Evolutionary conservation across 2,888 invertebrate genomes (phyloP), one percentile per base, ranked within the genome.

Genomic region (Orthosia cruda): DNA sequence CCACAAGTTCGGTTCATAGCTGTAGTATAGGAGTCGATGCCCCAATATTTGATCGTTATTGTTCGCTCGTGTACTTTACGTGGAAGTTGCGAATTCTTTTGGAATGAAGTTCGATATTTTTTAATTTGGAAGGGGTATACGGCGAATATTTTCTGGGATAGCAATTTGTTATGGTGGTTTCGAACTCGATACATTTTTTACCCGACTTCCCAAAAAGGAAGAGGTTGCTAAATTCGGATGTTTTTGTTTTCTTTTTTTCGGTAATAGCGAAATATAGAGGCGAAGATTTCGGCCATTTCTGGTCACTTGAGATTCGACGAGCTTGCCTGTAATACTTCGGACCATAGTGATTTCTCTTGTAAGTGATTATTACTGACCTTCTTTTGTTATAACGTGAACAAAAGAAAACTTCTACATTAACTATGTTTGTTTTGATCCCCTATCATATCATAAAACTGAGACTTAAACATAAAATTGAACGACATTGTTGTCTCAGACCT

Each of bases 281-380:
- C 62, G 40, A 47, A 74, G 61, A 72, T 57, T 68, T 71, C 26
- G 13, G 52, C 47, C 63, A 69, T 83, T 86, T 79, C 69, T 64
- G 57, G 69, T 66, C 69, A 79, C 86, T 86, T 83, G 83, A 86
- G 74, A 86, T 86, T 83, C 87, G 80, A 64, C 69, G 55, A 79
- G 69, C 61, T 69, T 70, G 67, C 52, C 57, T 62, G 52, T 72
- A 83, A 79, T 73, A 76, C 71, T 86, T 71, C 57, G 71, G 58
- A 69, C 81, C 47, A 80, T 84, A 84, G 84, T 87, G 87, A 84
- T 84, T 86, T 84, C 73, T 47, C 76, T 87, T 84, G 84, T 84
- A 84, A 87, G 87, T 76, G 63, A 86, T 86, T 87, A 84, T 86
- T 80, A 84, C 65, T 55, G 55, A 54, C 64, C 57, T 69, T 23